Conservation (phyloP, 1,140 invertebrate genomes). For the Theocolax elegans region DNA sequence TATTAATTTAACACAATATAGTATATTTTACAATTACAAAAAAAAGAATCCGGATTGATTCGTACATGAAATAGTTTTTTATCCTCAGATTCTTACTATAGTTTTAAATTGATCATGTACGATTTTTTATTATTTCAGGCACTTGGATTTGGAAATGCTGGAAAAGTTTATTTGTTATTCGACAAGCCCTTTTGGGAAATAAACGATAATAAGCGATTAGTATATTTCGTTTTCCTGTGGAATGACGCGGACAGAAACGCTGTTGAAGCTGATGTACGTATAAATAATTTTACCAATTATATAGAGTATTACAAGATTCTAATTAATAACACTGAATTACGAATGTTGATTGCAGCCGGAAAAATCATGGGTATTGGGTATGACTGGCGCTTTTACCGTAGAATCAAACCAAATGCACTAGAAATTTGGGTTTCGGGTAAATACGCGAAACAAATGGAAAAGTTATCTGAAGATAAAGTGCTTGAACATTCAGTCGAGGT, state of each 20-base stretch:
- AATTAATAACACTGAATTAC: not conserved
- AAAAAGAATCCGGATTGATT: too few relatives aligned
- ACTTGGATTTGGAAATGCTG: constrained; percentile 70
- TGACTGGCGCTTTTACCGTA: constrained; percentile 73
- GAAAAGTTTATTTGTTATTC: constrained; percentile 79
- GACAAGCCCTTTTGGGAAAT: constrained; percentile 71
- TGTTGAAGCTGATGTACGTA: constrained; percentile 46
- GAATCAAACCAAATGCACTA: constrained; percentile 73
- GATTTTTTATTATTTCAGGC: constrained; percentile 48
- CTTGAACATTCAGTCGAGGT: constrained; percentile 58
- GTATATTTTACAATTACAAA: not conserved
- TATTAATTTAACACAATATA: too few relatives aligned
- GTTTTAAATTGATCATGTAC: too few relatives aligned
- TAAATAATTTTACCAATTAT: not conserved
- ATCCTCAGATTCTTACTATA: too few relatives aligned
- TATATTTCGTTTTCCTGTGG: constrained; percentile 68
- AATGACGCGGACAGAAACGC: constrained; percentile 60
- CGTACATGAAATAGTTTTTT: too few relatives aligned
- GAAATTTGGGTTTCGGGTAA: constrained; percentile 71
- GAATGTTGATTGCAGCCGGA: constrained; percentile 31
- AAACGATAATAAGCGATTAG: constrained; percentile 53
- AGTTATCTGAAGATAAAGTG: constrained; percentile 64
- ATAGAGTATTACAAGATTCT: not conserved
- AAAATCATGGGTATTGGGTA: constrained; percentile 68
- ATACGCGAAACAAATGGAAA: constrained; percentile 69